These are phyloP conservation scores for Gymnoscelis rufifasciata DNA, from an alignment of 2,888 invertebrate species.

Conservation along the genomic window DNA sequence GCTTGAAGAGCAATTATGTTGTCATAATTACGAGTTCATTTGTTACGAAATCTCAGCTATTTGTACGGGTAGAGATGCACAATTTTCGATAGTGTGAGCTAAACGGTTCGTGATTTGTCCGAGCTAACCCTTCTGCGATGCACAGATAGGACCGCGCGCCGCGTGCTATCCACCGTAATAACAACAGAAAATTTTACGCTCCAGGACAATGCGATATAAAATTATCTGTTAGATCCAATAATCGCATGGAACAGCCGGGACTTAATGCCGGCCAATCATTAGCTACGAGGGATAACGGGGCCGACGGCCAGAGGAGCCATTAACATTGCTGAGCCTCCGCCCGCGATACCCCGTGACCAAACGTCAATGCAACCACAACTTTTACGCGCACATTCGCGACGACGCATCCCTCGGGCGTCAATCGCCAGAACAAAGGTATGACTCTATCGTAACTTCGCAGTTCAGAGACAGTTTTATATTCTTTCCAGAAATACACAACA, in stretches of 20 bases:
- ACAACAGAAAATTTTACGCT: constrained; percentile 78
- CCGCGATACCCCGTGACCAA: constrained; percentile 72
- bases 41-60: background rate
- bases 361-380: constrained; percentile 70
- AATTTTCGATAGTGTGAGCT: constrained; percentile 24
- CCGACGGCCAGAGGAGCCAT: constrained; percentile 64
- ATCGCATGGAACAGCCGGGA: constrained; percentile 75
- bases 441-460: constrained; percentile 66
- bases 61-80: constrained; percentile 6
- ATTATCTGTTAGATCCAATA: constrained; percentile 80
- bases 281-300: constrained; percentile 78
- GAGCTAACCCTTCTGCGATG: constrained; percentile 49
- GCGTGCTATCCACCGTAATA: constrained; percentile 62
- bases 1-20: background rate
- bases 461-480: constrained; percentile 50
- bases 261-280: constrained; percentile 79
- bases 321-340: constrained; percentile 51
- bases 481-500: constrained; percentile 45
- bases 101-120: constrained; percentile 54
- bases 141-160: constrained; percentile 46
- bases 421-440: constrained; percentile 63
- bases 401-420: constrained; percentile 58
- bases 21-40: background rate
- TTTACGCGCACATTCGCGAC: constrained; percentile 45
- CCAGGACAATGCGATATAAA: constrained; percentile 79